Percentiles rank a stretch among this genome's conserved stretches.
These are phyloP conservation scores for Drosophila mauritiana DNA, from an alignment of 1,140 invertebrate species.

Conservation along the genomic window DNA sequence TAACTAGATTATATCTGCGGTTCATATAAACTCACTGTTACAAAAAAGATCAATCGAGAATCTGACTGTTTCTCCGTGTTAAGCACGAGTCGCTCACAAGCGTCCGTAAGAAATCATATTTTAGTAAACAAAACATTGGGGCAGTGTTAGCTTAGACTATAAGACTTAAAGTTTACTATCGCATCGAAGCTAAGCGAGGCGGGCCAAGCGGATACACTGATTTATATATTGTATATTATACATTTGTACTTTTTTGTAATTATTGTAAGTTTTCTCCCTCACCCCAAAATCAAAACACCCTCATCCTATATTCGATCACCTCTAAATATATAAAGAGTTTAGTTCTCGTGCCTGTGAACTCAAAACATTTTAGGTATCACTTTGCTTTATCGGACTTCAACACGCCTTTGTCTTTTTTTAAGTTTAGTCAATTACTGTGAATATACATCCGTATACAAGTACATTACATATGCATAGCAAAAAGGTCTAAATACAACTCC, in stretches of 20 bases:
- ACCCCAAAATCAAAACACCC: not conserved
- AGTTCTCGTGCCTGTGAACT: conserved; percentile 7
- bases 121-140: conserved; percentile 2
- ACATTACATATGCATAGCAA: conserved; percentile 58
- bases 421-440: conserved; percentile 70
- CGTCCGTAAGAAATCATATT: not conserved
- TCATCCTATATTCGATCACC: conserved; percentile 6
- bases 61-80: conserved; percentile 2
- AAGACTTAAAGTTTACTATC: conserved; percentile 79
- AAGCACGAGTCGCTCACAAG: not conserved
- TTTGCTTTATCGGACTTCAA: conserved; percentile 34
- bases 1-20: conserved; percentile 7
- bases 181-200: conserved; percentile 52
- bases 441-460: conserved; percentile 47
- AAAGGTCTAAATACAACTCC: conserved; percentile 35
- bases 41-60: not conserved
- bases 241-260: conserved; percentile 78
- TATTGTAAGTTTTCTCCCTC: conserved; percentile 69
- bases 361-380: not conserved
- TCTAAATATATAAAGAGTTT: conserved; percentile 41
- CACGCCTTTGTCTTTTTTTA: conserved; percentile 38
- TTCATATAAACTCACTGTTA: not conserved
- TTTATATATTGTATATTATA: conserved; percentile 80
- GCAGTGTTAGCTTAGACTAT: conserved; percentile 55
- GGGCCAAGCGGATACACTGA: conserved; percentile 67